These are phyloP conservation scores for Aramus guarauna DNA, from an alignment of 2,113 vertebrate genomes.

Conservation along the genomic window DNA sequence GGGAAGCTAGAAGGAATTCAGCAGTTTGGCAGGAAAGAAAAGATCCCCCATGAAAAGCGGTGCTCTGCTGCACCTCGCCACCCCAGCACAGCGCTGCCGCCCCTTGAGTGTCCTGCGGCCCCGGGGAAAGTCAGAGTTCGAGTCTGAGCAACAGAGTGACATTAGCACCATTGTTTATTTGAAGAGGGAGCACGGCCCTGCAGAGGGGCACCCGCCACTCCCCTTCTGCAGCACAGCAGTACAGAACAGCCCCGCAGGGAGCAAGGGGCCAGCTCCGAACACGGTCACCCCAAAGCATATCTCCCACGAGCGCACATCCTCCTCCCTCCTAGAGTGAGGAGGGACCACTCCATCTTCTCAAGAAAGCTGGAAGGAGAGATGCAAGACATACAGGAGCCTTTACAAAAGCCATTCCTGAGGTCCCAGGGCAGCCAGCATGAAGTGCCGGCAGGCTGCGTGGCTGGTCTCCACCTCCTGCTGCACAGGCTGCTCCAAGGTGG, in stretches of 20 bases:
- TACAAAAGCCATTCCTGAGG: neutral
- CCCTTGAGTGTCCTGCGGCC: fast-evolving
- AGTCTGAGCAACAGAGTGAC: neutral
- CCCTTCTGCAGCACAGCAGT: neutral
- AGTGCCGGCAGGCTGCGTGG: neutral
- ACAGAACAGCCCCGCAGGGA: neutral
- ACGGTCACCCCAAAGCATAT: neutral
- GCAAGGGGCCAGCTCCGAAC: neutral
- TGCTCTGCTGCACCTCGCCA: neutral
- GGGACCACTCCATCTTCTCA: neutral
- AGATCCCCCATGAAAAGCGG: neutral
- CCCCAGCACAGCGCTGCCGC: neutral
- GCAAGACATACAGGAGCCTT: neutral
- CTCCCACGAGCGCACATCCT: fast-evolving
- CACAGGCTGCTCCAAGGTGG: neutral
- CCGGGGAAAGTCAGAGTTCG: neutral
- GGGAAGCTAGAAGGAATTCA: neutral
- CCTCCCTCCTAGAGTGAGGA: neutral
- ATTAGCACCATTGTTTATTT: slow-evolving; percentile 51
- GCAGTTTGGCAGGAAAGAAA: neutral
- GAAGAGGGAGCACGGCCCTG: neutral
- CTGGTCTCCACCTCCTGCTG: fast-evolving
- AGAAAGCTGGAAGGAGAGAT: neutral
- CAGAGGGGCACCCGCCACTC: neutral
- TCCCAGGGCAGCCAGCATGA: neutral